phyloP scores from a whole-genome alignment of 2,797 vertebrate species.

The Odontamblyopus lacepedii region DNA sequence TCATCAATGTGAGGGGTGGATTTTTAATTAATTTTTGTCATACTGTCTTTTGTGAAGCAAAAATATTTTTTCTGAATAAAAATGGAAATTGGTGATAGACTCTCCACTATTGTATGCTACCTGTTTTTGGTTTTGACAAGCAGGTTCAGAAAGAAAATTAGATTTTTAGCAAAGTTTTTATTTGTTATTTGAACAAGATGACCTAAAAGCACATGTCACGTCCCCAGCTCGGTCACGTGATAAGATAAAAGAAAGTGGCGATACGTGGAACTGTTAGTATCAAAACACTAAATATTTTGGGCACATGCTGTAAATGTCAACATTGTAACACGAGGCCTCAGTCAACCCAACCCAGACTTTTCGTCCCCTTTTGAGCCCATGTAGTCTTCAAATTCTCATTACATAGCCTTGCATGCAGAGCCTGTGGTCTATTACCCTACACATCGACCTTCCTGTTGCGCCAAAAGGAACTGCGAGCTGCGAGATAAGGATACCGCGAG shows the following conservation, averaged over 20 bases:
- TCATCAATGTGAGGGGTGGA: too few species aligned
- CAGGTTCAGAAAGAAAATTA: neutral
- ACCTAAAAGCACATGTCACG: neutral
- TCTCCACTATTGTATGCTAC: neutral
- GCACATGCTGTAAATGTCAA: conserved; percentile 66
- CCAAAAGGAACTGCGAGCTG: conserved; percentile 71
- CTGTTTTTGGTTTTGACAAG: neutral
- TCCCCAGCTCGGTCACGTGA: conserved; percentile 14
- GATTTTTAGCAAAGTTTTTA: neutral
- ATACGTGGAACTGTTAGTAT: conserved; percentile 60
- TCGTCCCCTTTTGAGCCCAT: conserved; percentile 32
- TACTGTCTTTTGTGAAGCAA: too few species aligned
- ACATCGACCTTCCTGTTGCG: conserved; percentile 73
- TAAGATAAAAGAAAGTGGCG: conserved; percentile 50
- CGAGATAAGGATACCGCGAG: conserved; percentile 70
- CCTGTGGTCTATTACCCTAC: conserved; percentile 59
- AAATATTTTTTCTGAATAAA: too few species aligned
- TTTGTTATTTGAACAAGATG: neutral
- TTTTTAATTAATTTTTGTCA: too few species aligned
- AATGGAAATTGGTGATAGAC: too few species aligned
- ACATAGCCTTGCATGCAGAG: conserved; percentile 36
- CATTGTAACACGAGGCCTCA: conserved; percentile 72
- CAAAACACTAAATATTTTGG: conserved; percentile 70
- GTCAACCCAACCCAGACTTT: conserved; percentile 44
- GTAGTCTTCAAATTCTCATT: conserved; percentile 48